These are phyloP conservation scores for Psittacula echo DNA, from an alignment of 2,797 vertebrate species.

Conservation along the genomic window DNA sequence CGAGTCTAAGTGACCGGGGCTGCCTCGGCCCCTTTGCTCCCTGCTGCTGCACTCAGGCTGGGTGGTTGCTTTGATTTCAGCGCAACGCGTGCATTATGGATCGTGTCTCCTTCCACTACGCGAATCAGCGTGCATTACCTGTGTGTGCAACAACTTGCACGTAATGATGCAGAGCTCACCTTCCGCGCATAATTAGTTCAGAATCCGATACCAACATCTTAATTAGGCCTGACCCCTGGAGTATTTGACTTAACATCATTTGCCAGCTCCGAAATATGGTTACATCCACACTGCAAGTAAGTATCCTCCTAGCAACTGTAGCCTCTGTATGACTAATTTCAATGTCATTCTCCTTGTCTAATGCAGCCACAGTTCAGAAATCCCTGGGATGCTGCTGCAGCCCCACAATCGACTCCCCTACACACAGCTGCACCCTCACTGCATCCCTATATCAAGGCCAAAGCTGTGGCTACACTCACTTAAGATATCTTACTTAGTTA, in stretches of 20 bases:
- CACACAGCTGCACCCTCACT: accelerated
- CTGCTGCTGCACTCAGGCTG: background rate
- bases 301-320: background rate
- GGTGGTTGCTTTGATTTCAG: background rate
- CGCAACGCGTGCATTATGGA: accelerated
- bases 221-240: conserved; percentile 37
- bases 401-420: background rate
- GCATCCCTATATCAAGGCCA: background rate
- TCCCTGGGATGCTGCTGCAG: background rate
- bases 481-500: background rate
- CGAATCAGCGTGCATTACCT: accelerated
- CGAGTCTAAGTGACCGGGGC: background rate
- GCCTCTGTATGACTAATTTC: background rate
- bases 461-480: background rate
- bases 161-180: background rate
- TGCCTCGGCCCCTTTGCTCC: background rate
- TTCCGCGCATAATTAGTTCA: background rate
- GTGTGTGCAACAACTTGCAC: background rate
- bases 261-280: background rate
- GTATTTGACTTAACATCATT: background rate
- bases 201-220: conserved; percentile 1
- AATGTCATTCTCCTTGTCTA: background rate
- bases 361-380: background rate
- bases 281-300: background rate
- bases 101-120: background rate